These are phyloP conservation scores for Bolinopsis microptera DNA, from an alignment of 37 sponge, comb jelly and placozoan genomes.

Conservation along the genomic window DNA sequence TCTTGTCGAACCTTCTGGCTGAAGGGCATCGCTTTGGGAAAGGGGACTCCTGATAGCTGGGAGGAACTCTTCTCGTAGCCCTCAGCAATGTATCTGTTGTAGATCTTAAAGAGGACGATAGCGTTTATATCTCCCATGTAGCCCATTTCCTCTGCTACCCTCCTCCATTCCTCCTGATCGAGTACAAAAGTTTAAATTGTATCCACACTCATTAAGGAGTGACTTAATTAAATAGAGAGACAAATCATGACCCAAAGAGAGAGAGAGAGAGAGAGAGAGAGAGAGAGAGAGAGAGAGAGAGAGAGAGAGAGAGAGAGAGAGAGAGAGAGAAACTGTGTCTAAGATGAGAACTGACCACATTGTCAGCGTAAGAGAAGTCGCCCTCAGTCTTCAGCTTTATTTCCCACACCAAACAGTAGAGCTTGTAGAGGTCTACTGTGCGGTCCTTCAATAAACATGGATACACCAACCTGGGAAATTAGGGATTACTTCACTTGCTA, in stretches of 20 bases:
- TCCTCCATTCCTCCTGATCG: conserved; percentile 33
- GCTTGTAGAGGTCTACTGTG: background rate
- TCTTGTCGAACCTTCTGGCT: background rate
- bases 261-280: too few relatives aligned
- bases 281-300: too few relatives aligned
- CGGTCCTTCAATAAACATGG: conserved; percentile 4
- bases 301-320: too few relatives aligned
- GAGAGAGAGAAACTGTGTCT: too few relatives aligned
- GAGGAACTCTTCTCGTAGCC: conserved; percentile 13
- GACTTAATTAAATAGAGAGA: too few relatives aligned
- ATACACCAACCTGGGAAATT: background rate
- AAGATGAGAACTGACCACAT: conserved; percentile 3
- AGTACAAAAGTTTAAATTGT: too few relatives aligned
- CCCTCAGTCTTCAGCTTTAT: background rate
- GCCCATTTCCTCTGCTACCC: background rate
- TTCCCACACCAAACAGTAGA: conserved; percentile 1
- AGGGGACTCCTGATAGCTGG: background rate
- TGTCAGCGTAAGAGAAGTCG: background rate
- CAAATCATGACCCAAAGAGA: too few relatives aligned
- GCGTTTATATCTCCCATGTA: conserved; percentile 36
- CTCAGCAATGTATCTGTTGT: conserved; percentile 20
- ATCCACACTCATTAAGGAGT: too few relatives aligned
- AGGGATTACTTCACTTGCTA: background rate
- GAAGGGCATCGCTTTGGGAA: background rate
- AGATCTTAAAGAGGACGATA: conserved; percentile 22